Conservation (phyloP, 2,797 vertebrate genomes). For the Acanthis flammea region DNA sequence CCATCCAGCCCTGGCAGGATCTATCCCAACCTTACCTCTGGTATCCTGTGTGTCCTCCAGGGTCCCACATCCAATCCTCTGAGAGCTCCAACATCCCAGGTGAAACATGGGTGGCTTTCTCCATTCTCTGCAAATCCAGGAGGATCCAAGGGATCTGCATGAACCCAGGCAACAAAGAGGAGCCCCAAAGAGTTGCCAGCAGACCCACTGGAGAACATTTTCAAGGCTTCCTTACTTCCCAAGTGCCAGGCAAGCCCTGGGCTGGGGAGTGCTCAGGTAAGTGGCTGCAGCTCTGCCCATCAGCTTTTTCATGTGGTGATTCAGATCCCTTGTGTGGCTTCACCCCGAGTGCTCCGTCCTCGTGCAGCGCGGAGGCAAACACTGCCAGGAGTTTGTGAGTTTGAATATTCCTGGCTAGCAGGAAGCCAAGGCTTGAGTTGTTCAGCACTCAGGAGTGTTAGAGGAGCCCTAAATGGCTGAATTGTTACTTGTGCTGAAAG, state of each 20-base stretch:
- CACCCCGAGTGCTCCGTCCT: accelerated
- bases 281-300: neutral
- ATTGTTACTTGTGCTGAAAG: slow-evolving; percentile 68
- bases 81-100: neutral
- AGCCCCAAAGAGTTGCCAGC: accelerated
- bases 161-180: neutral
- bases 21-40: neutral
- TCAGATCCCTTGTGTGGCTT: neutral
- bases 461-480: slow-evolving; percentile 66
- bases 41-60: neutral
- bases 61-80: accelerated
- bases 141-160: neutral
- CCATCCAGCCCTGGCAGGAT: neutral
- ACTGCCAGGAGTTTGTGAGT: slow-evolving; percentile 24
- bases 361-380: accelerated
- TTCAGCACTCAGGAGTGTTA: slow-evolving; percentile 9
- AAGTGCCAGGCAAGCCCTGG: neutral
- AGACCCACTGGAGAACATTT: neutral
- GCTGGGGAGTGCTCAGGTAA: neutral
- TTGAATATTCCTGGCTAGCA: neutral
- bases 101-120: accelerated
- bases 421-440: slow-evolving; percentile 1
- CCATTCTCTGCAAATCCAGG: neutral
- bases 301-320: neutral
- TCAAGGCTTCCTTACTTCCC: neutral